phyloP scores from a whole-genome alignment of 1,140 invertebrate species.

The Limonius californicus region DNA sequence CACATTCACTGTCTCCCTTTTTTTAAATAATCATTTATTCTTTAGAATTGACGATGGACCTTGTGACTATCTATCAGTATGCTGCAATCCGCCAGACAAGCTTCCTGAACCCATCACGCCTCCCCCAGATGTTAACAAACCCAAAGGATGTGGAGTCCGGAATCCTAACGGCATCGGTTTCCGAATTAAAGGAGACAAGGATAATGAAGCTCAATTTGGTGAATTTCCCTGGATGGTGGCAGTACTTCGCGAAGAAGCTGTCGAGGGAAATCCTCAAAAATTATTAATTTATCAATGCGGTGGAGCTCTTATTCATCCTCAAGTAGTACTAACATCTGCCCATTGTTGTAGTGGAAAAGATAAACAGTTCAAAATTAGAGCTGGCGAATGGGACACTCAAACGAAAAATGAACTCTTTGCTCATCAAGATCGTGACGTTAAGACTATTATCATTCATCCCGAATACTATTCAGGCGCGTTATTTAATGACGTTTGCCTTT shows the following conservation, averaged over 20 bases:
- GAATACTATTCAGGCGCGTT: conserved; percentile 53
- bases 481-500: conserved; percentile 65
- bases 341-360: conserved; percentile 54
- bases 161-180: conserved; percentile 64
- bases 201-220: conserved; percentile 63
- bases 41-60: conserved; percentile 49
- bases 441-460: conserved; percentile 46
- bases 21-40: background rate
- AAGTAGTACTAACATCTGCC: conserved; percentile 68
- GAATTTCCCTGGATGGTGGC: conserved; percentile 86
- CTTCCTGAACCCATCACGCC: conserved; percentile 37
- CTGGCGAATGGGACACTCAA: conserved; percentile 80
- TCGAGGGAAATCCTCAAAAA: conserved; percentile 51
- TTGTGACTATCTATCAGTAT: conserved; percentile 65
- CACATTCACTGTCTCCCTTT: too few species aligned
- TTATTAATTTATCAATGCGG: conserved; percentile 71
- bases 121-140: conserved; percentile 26
- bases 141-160: conserved; percentile 55
- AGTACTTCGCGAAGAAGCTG: conserved; percentile 59
- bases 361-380: conserved; percentile 55
- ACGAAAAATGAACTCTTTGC: conserved; percentile 65
- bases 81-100: conserved; percentile 51
- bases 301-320: conserved; percentile 68
- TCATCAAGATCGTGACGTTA: conserved; percentile 67
- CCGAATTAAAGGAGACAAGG: conserved; percentile 58